Evolutionary conservation across 2,797 vertebrate genomes (phyloP).

Genomic region (Cuniculus paca): DNA sequence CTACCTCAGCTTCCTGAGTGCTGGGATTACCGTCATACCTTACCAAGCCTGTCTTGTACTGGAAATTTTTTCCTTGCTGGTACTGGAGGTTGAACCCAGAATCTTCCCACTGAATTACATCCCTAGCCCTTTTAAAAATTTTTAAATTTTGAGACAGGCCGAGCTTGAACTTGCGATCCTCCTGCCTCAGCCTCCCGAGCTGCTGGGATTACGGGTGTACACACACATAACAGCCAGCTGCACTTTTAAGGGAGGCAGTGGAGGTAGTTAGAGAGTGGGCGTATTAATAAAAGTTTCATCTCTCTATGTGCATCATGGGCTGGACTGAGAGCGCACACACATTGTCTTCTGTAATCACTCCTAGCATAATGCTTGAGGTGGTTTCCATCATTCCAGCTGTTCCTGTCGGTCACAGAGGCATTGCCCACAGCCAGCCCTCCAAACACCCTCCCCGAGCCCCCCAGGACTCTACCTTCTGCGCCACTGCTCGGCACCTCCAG

Average conservation of each 20-base stretch:
- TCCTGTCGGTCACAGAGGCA: rapidly evolving
- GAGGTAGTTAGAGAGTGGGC: rapidly evolving
- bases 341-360: not conserved
- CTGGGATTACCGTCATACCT: not conserved
- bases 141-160: not conserved
- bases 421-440: not conserved
- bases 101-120: not conserved
- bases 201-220: not conserved
- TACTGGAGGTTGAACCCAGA: not conserved
- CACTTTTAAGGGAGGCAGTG: not conserved
- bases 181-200: not conserved
- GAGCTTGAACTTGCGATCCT: not conserved
- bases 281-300: too few relatives aligned
- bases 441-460: not conserved
- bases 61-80: not conserved
- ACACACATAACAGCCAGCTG: not conserved
- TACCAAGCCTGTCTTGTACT: not conserved
- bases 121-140: not conserved
- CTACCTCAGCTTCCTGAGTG: not conserved
- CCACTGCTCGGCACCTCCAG: not conserved
- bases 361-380: rapidly evolving
- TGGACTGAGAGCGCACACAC: too few relatives aligned
- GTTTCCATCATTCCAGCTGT: not conserved
- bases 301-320: not conserved
- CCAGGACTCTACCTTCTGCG: not conserved